Conservation (phyloP, 2,113 vertebrate genomes). For the Alethe castanea region DNA sequence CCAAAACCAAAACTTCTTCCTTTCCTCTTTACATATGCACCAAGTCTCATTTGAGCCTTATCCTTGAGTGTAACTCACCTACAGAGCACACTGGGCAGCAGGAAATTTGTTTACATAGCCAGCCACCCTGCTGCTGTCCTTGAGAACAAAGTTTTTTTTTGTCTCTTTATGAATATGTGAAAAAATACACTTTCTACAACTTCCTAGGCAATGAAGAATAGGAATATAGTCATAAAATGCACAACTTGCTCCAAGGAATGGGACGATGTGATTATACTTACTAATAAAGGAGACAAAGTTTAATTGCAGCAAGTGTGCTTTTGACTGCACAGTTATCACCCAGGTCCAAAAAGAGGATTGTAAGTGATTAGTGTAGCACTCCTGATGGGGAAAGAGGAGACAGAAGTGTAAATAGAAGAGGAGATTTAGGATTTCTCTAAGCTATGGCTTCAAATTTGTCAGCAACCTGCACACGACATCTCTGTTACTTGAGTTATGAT, state of each 20-base stretch:
- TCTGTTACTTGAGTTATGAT: slow-evolving; percentile 15
- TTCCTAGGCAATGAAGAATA: background rate
- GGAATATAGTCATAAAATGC: background rate
- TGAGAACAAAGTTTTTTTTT: background rate
- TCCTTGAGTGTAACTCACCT: background rate
- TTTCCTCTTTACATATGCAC: background rate
- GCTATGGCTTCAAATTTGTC: slow-evolving; percentile 28
- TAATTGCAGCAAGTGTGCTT: background rate
- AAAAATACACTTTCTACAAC: background rate
- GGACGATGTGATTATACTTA: background rate
- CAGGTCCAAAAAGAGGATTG: background rate
- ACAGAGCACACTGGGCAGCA: background rate
- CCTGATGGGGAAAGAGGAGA: background rate
- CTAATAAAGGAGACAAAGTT: background rate
- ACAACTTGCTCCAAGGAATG: background rate
- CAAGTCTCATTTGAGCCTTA: background rate
- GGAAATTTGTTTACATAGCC: background rate
- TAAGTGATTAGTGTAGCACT: background rate
- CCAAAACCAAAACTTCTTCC: background rate
- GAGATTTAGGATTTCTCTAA: slow-evolving; percentile 26
- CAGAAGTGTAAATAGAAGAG: slow-evolving; percentile 2
- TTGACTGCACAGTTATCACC: background rate
- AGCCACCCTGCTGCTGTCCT: background rate
- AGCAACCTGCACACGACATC: background rate
- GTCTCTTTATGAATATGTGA: background rate